Base-by-base conservation (phyloP, 2,888 invertebrate genomes). In the Teinopalpus imperialis region DNA sequence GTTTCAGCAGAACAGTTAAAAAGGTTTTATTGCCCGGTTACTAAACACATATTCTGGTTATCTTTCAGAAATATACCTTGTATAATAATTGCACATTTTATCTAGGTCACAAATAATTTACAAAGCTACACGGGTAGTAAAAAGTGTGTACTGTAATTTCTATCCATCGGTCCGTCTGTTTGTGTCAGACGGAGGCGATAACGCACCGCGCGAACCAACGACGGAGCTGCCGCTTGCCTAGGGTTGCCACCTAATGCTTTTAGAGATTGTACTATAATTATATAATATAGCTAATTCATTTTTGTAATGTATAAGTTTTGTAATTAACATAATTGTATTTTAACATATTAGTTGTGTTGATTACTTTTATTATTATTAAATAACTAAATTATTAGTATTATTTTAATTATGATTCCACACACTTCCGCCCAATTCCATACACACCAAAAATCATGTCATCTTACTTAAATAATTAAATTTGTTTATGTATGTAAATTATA, bases 151-250 rank as follows among this genome's bases (percentile, higher is more conserved):
- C 64, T 67, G 69, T 72, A 67, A 71, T 80, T 75, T 81, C 75
- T 79, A 77, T 77, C 74, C 70, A 77, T 72, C 74, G 52, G 65
- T 70, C 62, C 66, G 63, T 59, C 61, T 51, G 65, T 67, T 64
- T 71, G 74, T 69, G 61, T 67, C 71, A 65, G 72, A 63, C 69
- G 63, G 64, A 67, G 69, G 77, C 83, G 86, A 83, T 83, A 85
- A 83, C 79, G 69, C 74, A 74, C 73, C 76, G 73, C 72, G 53
- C 61, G 67, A 71, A 73, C 74, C 69, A 74, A 71, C 66, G 68
- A 63, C 65, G 56, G 63, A 64, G 64, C 61, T 57, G 45, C 56
- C 56, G 53, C 44, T 29, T 42, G 30, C 6, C 3, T 48, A 86
- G 86, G 86, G 87, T 43, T 86, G 79, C 13, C 72, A 66, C 71